Conservation (phyloP, 2,797 vertebrate species). For the Rhincodon typus region DNA sequence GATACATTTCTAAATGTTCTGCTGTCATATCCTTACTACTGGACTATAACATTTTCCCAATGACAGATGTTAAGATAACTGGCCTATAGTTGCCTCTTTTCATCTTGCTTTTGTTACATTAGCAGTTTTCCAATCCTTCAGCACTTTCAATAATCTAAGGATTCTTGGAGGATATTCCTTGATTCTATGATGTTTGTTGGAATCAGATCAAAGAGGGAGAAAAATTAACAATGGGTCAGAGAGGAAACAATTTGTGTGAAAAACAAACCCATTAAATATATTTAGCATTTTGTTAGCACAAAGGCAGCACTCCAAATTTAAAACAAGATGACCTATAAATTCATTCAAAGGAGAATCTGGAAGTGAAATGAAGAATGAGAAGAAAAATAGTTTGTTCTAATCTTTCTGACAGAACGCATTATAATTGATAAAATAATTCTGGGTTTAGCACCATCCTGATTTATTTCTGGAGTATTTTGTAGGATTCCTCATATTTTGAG, state of each 20-base stretch:
- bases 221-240: not conserved
- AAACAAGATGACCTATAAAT: not conserved
- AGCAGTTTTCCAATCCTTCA: too few relatives aligned
- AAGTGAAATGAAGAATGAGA: not conserved
- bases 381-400: not conserved
- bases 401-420: not conserved
- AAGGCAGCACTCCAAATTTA: not conserved
- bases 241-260: not conserved
- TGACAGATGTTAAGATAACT: too few relatives aligned
- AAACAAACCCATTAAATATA: not conserved
- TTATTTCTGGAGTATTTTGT: not conserved
- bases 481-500: not conserved
- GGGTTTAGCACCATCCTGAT: not conserved
- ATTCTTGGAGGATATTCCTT: not conserved
- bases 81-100: too few relatives aligned
- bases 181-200: not conserved
- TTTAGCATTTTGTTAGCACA: not conserved
- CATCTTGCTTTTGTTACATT: too few relatives aligned
- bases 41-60: too few relatives aligned
- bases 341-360: not conserved
- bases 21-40: too few relatives aligned
- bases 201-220: not conserved
- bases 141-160: too few relatives aligned
- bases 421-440: not conserved
- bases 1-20: too few relatives aligned